A percentile compares a stretch with the other conserved stretches of the same genome.
phyloP scores from a whole-genome alignment of 2,797 vertebrate genomes.

The Cossypha caffra region DNA sequence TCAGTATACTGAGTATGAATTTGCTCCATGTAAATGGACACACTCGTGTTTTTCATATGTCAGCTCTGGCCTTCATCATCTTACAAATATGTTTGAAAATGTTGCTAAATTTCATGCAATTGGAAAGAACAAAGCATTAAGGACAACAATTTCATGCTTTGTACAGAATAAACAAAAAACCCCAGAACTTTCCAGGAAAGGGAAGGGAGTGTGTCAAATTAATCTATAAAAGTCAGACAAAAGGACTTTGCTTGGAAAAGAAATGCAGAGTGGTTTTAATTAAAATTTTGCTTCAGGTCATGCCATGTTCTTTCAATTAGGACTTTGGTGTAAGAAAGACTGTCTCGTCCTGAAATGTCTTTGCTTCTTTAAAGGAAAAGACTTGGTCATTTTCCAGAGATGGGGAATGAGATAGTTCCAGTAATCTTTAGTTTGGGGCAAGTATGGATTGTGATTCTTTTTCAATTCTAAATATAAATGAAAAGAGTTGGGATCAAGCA shows the following conservation, averaged over 20 bases:
- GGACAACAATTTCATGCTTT: slow-evolving; percentile 23
- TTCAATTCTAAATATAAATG: neutral
- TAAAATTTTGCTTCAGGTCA: slow-evolving; percentile 62
- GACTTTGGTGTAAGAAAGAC: slow-evolving; percentile 28
- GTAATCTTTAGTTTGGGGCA: neutral
- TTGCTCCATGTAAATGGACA: neutral
- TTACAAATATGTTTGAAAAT: slow-evolving; percentile 27
- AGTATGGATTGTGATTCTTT: neutral
- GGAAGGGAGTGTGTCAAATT: slow-evolving; percentile 28
- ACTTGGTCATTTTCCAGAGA: neutral
- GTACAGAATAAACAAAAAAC: neutral
- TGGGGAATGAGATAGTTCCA: neutral
- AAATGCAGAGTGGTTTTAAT: slow-evolving; percentile 61
- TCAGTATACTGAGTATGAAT: rapidly evolving
- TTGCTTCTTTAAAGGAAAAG: slow-evolving; percentile 49
- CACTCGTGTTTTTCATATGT: neutral
- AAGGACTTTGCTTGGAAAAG: slow-evolving; percentile 15
- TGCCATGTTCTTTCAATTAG: slow-evolving; percentile 65
- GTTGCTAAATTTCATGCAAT: slow-evolving; percentile 24
- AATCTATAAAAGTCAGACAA: slow-evolving; percentile 20
- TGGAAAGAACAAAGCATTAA: slow-evolving; percentile 47
- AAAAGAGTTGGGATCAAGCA: neutral
- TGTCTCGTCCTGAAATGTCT: slow-evolving; percentile 17
- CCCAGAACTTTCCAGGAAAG: slow-evolving; percentile 36
- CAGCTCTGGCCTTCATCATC: neutral